phyloP scores from a whole-genome alignment of 2,113 vertebrate species.

The Petroica traversi region DNA sequence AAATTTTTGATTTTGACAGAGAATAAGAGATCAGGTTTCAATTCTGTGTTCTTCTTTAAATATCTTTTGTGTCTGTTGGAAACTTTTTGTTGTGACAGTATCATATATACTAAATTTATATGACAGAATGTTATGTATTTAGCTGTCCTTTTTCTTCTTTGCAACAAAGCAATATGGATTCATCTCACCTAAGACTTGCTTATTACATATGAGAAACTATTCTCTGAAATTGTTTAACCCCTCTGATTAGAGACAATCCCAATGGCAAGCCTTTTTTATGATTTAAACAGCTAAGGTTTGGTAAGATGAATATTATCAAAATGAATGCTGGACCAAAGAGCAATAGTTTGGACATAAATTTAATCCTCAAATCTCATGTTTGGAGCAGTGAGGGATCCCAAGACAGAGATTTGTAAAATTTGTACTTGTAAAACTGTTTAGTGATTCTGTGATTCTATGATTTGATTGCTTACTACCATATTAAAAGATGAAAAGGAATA shows the following conservation, averaged over 20 bases:
- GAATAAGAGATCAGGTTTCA: neutral
- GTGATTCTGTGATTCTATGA: neutral
- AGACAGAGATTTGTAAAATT: neutral
- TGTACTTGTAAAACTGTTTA: neutral
- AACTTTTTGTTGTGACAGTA: neutral
- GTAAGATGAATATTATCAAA: neutral
- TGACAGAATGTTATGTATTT: neutral
- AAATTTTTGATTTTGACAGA: neutral
- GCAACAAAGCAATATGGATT: neutral
- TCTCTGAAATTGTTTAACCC: neutral
- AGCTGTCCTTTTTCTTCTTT: neutral
- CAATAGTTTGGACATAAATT: neutral
- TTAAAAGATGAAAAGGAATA: neutral
- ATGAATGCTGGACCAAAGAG: neutral
- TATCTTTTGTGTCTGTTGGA: neutral
- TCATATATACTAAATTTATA: neutral
- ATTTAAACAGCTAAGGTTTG: neutral
- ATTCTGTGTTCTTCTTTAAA: neutral
- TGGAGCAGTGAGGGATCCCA: neutral
- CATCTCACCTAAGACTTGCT: neutral
- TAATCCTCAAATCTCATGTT: neutral
- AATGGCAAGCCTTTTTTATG: neutral
- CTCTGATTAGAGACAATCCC: neutral
- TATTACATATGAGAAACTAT: neutral
- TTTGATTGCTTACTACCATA: neutral